Percentiles rank a stretch among this genome's conserved stretches.
Conservation (phyloP, 2,888 invertebrate genomes). For the Stegophylla sp. region DNA sequence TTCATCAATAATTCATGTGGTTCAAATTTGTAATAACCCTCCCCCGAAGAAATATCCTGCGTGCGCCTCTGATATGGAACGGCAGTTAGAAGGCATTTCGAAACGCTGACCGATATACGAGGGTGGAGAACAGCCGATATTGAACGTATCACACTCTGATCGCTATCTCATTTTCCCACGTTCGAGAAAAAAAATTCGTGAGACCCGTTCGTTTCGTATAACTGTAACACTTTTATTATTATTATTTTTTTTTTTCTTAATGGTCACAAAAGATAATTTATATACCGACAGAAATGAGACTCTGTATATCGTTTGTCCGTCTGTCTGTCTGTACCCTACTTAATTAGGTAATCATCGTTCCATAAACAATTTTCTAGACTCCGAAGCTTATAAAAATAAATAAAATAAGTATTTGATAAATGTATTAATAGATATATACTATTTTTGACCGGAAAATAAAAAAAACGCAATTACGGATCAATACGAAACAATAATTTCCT, state of each 20-base stretch:
- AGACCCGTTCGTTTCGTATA: not conserved
- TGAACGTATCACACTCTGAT: not conserved
- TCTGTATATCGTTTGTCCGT: not conserved
- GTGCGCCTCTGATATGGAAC: too few relatives aligned
- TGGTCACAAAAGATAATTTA: not conserved
- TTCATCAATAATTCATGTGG: too few relatives aligned
- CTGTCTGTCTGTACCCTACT: not conserved
- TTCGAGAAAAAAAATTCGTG: constrained; percentile 25
- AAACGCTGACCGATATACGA: not conserved
- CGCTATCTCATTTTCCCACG: constrained; percentile 25
- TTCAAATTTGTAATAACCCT: too few relatives aligned
- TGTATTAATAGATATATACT: too few relatives aligned
- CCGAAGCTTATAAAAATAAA: too few relatives aligned
- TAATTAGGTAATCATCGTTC: not conserved
- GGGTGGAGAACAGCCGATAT: not conserved
- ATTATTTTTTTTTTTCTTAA: not conserved
- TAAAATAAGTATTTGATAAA: too few relatives aligned
- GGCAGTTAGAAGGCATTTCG: not conserved
- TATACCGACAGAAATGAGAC: not conserved
- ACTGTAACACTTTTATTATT: too few relatives aligned
- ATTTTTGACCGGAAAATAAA: too few relatives aligned
- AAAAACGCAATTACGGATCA: too few relatives aligned
- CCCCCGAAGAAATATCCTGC: too few relatives aligned
- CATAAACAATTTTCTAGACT: not conserved
- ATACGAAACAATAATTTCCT: too few relatives aligned